A percentile compares a stretch with the other conserved stretches of the same genome.
phyloP scores from a whole-genome alignment of 2,113 vertebrate genomes.

The Pteropus alecto region DNA sequence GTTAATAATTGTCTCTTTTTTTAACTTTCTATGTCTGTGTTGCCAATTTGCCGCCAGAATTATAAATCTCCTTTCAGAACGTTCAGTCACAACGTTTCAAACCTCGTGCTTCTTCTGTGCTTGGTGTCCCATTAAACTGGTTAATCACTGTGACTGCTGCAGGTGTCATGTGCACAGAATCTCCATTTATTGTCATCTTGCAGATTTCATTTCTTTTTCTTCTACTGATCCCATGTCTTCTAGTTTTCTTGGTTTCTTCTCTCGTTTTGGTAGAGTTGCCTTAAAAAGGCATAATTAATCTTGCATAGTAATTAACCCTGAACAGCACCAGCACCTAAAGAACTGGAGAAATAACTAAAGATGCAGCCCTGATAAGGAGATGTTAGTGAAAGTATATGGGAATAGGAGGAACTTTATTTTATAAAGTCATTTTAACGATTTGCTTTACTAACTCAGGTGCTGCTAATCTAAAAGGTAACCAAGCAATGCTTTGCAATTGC shows the following conservation, averaged over 20 bases:
- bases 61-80: background rate
- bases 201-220: background rate
- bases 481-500: background rate
- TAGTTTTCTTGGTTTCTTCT: background rate
- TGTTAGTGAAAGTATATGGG: background rate
- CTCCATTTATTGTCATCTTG: background rate
- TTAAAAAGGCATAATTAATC: background rate
- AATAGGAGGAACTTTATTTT: background rate
- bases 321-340: background rate
- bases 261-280: background rate
- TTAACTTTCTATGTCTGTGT: background rate
- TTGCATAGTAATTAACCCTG: background rate
- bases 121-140: background rate
- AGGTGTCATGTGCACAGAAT: accelerated
- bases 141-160: background rate
- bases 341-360: background rate
- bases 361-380: background rate
- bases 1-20: conserved; percentile 28
- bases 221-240: background rate
- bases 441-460: background rate
- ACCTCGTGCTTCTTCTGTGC: background rate
- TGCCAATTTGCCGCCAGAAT: background rate
- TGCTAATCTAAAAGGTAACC: background rate
- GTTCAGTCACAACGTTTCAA: background rate
- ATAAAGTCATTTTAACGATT: background rate